Base-by-base conservation (phyloP, 2,797 vertebrate species). In the Bovichtus diacanthus region DNA sequence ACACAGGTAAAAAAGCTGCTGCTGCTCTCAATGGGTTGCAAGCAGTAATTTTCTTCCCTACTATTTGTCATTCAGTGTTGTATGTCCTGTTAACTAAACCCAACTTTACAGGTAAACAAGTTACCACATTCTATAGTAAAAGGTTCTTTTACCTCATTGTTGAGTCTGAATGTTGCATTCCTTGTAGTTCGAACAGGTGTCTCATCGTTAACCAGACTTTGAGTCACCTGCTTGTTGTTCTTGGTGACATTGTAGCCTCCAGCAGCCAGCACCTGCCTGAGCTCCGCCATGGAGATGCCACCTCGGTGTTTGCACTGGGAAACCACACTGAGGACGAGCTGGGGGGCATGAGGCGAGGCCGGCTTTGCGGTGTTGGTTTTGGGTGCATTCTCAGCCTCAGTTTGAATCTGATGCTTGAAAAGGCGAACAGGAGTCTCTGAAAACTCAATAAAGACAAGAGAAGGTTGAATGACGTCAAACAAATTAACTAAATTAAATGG, bases 241-340 rank as follows among this genome's bases (percentile, higher is more conserved):
- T 78, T 84, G 47, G 54, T 69, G 43, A 84, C 66, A 23, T 82
- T 5, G 18, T 75, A 81, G 38, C 88, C 83, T 70, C 39, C 80
- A 38, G 72, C 55, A 31, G 83, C 76, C 64, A 92, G 73, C 0
- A 55, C 78, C 67, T 85, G 76, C 56, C 84, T 93, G 39, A 90
- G 74, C 66, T 90, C 83, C 9, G 76, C 66, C 83, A 89, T 90
- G 41, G 78, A 86, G 29, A 93, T 81, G 38, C 87, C 66, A 15
- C 69, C 72, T 56, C 5, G 19, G 3, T 43, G 61, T 72, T 84
- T 87, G 76, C 55, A 86, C 18, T 74, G 65, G 25, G 79, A 80
- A 55, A 89, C 83, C 21, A 84, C 13, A 13, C 27, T 44, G 44
- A 82, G 69, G 62, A 89, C 79, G 56, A 89, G 66, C 49, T 74